phyloP scores from a whole-genome alignment of 2,797 vertebrate genomes.

The Capromys pilorides region DNA sequence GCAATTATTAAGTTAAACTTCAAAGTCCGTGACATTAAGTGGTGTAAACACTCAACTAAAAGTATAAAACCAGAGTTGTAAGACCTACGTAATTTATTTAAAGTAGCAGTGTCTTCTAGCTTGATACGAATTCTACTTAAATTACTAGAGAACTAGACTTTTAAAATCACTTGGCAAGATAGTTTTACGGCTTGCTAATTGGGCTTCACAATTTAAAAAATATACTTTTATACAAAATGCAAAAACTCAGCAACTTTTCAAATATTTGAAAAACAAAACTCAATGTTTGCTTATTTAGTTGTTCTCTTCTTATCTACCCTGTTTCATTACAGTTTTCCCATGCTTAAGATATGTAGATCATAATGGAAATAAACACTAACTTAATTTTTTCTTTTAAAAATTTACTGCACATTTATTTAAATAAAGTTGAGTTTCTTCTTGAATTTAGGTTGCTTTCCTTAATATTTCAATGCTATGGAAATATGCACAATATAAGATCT shows the following conservation, averaged over 20 bases:
- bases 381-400: constrained; percentile 3
- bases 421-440: neutral
- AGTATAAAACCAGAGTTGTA: constrained; percentile 44
- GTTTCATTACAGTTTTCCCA: constrained; percentile 16
- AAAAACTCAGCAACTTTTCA: constrained; percentile 35
- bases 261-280: constrained; percentile 46
- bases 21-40: constrained; percentile 72
- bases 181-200: constrained; percentile 69
- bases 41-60: constrained; percentile 76
- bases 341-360: neutral
- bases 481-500: neutral
- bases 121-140: constrained; percentile 32
- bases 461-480: neutral
- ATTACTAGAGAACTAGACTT: constrained; percentile 72
- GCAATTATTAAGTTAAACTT: constrained; percentile 73
- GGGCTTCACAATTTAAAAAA: constrained; percentile 34
- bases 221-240: constrained; percentile 25
- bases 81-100: constrained; percentile 64
- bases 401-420: constrained; percentile 3
- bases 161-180: constrained; percentile 60
- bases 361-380: constrained; percentile 43
- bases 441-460: neutral
- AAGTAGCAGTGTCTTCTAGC: constrained; percentile 46
- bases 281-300: neutral
- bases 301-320: neutral